phyloP scores from a whole-genome alignment of 2,888 invertebrate genomes.

The Tinea semifulvella region DNA sequence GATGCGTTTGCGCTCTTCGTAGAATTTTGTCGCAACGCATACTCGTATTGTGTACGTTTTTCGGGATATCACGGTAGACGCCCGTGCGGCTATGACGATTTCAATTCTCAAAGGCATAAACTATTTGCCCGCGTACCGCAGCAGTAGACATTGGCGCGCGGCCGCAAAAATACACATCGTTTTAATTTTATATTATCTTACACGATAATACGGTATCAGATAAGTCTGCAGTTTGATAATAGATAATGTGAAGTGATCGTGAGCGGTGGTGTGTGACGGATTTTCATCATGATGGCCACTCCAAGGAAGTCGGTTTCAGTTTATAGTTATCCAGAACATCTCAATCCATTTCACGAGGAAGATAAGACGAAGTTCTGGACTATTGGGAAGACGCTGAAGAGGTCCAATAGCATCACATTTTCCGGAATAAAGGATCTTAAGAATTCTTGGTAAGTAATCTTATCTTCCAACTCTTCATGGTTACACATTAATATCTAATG shows the following conservation, averaged over 20 bases:
- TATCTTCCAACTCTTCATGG: too few relatives aligned
- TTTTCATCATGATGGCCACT: conserved; percentile 51
- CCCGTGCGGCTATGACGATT: too few relatives aligned
- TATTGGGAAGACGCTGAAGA: conserved; percentile 56
- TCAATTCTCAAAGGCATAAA: too few relatives aligned
- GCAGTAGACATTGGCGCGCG: background rate
- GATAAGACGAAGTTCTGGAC: conserved; percentile 73
- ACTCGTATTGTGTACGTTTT: too few relatives aligned
- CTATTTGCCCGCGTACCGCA: background rate
- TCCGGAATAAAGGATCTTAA: conserved; percentile 63
- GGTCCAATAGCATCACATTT: conserved; percentile 71
- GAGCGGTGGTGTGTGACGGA: conserved; percentile 28
- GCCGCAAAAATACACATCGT: background rate
- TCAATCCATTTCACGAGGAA: conserved; percentile 79
- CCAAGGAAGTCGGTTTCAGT: conserved; percentile 65
- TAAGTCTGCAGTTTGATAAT: conserved; percentile 56
- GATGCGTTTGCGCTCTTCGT: too few relatives aligned
- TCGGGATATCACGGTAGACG: too few relatives aligned
- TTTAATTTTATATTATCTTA: conserved; percentile 27
- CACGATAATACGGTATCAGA: conserved; percentile 56
- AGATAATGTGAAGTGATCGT: conserved; percentile 55
- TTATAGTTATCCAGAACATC: conserved; percentile 78
- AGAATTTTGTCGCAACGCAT: too few relatives aligned
- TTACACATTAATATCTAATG: too few relatives aligned
- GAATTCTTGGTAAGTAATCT: conserved; percentile 65